Conservation (phyloP, 2,113 vertebrate genomes). For the Tetrax tetrax region DNA sequence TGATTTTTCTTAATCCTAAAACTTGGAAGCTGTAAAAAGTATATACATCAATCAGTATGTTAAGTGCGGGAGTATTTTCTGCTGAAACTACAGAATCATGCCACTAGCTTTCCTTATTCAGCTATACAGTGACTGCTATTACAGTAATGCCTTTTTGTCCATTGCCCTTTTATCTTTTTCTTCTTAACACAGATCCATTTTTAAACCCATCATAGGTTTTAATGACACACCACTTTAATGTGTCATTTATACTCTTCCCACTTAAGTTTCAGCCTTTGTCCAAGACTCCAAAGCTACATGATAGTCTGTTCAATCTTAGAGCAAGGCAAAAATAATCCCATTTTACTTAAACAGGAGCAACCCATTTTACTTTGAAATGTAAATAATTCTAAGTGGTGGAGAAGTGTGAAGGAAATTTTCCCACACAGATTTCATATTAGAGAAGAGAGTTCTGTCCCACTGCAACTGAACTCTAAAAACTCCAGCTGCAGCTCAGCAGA, state of each 20-base stretch:
- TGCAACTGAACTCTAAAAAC: background rate
- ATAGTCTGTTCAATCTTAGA: background rate
- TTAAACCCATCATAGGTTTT: constrained; percentile 22
- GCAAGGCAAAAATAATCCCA: constrained; percentile 36
- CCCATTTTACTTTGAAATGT: background rate
- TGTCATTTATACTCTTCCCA: background rate
- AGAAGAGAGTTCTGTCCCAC: background rate
- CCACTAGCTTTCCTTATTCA: background rate
- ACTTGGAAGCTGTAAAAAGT: background rate
- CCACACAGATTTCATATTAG: background rate
- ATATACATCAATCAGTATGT: background rate
- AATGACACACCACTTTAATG: background rate
- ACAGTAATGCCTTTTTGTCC: background rate
- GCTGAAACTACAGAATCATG: background rate
- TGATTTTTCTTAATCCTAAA: background rate
- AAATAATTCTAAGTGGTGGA: background rate
- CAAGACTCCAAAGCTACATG: background rate
- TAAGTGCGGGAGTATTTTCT: background rate
- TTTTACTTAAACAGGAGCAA: background rate
- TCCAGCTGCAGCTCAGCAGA: background rate
- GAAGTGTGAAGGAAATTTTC: background rate
- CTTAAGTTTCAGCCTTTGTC: constrained; percentile 4
- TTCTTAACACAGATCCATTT: background rate
- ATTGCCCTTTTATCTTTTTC: background rate
- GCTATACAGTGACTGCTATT: background rate